Evolutionary conservation across 2,113 vertebrate species (phyloP), one percentile per base, ranked within the genome.

Genomic region (Phoxinus phoxinus): DNA sequence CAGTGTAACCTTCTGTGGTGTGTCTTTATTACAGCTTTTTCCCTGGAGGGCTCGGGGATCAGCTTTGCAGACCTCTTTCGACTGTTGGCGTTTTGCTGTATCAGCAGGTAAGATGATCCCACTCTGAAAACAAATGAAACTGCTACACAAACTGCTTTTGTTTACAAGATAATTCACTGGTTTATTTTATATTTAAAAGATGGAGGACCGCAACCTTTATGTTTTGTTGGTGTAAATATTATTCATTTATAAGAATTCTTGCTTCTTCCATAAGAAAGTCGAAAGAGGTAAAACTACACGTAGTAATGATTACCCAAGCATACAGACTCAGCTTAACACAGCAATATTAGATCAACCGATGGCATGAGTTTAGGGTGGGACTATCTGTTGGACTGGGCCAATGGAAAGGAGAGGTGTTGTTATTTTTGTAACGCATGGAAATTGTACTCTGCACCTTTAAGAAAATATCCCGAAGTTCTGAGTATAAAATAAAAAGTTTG

Each of bases 81-180:
- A 32, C 96, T 99, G 84, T 95, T 99, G 87, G 97, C 97, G 74
- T 99, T 99, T 93, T 99, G 97, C 94, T 99, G 97, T 92, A 97
- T 99, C 92, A 99, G 97, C 96, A 98, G 97, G 98, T 99, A 95
- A 95, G 94, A 84, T 32, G 37, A 71, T 77, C 51, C 27, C 2
- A 8, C 19, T 51, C 8, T 41, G 25, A 63, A 51, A 85, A 73
- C n/a, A 65, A 17, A 4, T 2, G 19, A 46, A 75, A 48, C 12
- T 3, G 11, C 78, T 27, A 2, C 37, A 35, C 37, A 81, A 37
- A 72, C 48, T 27, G 32, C 81, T 27, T 37, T 23, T 73, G 27
- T 48, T 67, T 81, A 10, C 25, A 25, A 15, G 32, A 65, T 44
- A 0, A 25, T 65, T 32, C 1, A 11, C 59, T 46, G 41, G n/a